Conservation (phyloP, 1,140 invertebrate genomes). For the Mercenaria mercenaria region DNA sequence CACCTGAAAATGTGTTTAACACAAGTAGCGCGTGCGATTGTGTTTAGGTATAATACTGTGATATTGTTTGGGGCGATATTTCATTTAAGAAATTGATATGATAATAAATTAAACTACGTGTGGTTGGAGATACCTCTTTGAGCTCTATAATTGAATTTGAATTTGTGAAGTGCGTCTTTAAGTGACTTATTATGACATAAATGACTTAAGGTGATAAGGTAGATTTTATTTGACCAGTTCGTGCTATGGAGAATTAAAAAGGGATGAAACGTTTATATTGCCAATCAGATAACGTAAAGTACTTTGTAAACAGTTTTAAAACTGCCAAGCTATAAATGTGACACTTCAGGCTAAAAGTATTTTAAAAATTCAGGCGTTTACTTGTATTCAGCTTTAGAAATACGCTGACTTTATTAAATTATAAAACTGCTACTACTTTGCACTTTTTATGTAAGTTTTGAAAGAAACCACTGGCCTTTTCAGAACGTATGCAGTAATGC, state of each 20-base stretch:
- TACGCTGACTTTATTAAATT: too few relatives aligned
- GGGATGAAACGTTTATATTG: not conserved
- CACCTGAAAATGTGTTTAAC: conserved; percentile 44
- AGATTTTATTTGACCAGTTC: not conserved
- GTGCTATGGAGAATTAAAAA: not conserved
- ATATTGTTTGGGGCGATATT: not conserved
- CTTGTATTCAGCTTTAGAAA: too few relatives aligned
- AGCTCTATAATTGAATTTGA: conserved; percentile 1
- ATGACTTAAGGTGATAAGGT: not conserved
- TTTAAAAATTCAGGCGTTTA: too few relatives aligned
- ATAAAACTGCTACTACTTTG: too few relatives aligned
- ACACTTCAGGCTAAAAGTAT: too few relatives aligned
- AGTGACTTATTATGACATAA: conserved; percentile 9
- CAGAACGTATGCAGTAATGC: too few relatives aligned
- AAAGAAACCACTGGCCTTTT: too few relatives aligned
- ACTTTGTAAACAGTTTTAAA: not conserved
- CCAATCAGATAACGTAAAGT: not conserved
- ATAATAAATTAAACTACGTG: conserved; percentile 3
- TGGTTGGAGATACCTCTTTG: not conserved
- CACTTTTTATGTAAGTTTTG: too few relatives aligned
- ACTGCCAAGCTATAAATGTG: not conserved
- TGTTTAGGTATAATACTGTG: not conserved
- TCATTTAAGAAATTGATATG: conserved; percentile 29
- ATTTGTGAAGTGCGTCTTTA: conserved; percentile 11
- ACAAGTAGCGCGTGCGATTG: conserved; percentile 30